phyloP scores from a whole-genome alignment of 2,888 invertebrate species.

The Lasioglossum malachurum region DNA sequence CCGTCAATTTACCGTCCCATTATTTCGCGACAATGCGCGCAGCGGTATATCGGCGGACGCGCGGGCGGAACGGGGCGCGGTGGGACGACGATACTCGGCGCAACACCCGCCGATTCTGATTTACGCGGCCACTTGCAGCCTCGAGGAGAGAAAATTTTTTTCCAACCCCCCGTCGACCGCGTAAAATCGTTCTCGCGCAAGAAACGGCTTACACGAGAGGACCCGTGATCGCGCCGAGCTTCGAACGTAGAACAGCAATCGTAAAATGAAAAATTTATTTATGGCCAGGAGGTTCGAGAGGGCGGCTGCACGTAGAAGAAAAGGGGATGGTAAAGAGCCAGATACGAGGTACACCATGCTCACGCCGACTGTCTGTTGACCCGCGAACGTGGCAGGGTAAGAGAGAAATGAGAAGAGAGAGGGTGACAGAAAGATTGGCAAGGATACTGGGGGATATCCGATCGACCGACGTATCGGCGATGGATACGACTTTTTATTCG shows the following conservation, averaged over 20 bases:
- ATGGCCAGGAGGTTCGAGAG: not conserved
- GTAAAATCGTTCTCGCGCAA: slow-evolving; percentile 46
- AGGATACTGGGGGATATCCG: slow-evolving; percentile 48
- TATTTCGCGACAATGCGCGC: slow-evolving; percentile 40
- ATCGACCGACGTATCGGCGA: slow-evolving; percentile 69
- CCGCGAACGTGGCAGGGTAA: not conserved
- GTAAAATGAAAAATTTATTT: slow-evolving; percentile 70
- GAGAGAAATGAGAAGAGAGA: not conserved
- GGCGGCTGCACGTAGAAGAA: not conserved
- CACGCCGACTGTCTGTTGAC: slow-evolving; percentile 45
- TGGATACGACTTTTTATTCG: slow-evolving; percentile 76
- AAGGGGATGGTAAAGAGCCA: slow-evolving; percentile 13
- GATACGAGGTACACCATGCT: slow-evolving; percentile 54
- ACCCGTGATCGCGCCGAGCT: not conserved
- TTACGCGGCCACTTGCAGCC: slow-evolving; percentile 19
- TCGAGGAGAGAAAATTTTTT: not conserved
- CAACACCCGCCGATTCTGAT: slow-evolving; percentile 31
- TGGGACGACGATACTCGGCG: slow-evolving; percentile 13
- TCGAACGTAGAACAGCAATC: slow-evolving; percentile 61
- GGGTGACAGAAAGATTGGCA: slow-evolving; percentile 27
- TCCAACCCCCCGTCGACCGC: not conserved
- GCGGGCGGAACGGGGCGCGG: not conserved
- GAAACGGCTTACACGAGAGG: slow-evolving; percentile 50
- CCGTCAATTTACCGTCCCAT: slow-evolving; percentile 52
- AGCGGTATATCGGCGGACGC: slow-evolving; percentile 25